Evolutionary conservation across 2,888 invertebrate species (phyloP), one percentile per base, ranked within the genome.

Genomic region (Balanococcus diminutus): DNA sequence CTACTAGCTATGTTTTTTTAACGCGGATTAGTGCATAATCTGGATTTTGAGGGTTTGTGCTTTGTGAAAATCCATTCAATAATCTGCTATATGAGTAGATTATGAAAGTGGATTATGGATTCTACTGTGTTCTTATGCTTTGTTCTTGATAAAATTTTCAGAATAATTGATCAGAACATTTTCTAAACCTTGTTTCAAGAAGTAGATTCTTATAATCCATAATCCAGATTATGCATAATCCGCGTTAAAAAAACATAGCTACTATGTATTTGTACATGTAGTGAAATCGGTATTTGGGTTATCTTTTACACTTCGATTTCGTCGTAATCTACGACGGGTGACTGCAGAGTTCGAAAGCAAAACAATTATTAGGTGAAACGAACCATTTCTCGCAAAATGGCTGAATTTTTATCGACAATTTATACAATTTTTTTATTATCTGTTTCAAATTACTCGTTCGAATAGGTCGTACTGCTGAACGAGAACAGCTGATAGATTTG

Each of bases 341-440:
- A 1, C 39, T 39, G 39, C 1, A 11, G 39, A n/a, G 9, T 25
- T 25, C 61, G 61, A 61, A 61, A 61, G 61, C 22, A 25, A 61
- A 61, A 56, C 61, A 25, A 61, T 61, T 61, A 61, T 61, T 61
- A 25, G 25, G 22, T 9, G 61, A 61, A 61, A 61, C 9, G 61
- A 9, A 61, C 25, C 61, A 25, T 61, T 61, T 61, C 61, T 16
- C 25, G 25, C 9, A 19, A 19, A 61, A 61, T 14, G 61, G 9
- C 25, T 61, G 0, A 25, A 61, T 25, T 61, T 61, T 25, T 61
- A 61, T 61, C 9, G 61, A 25, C 16, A 61, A 61, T 61, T 61
- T 61, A n/a, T n/a, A 61, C 61, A 25, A 61, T 61, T 61, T 61
- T 61, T 25, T n/a, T n/a, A n/a, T n/a, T n/a, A n/a, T n/a, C n/a